Evolutionary conservation across 2,113 vertebrate genomes (phyloP).

Genomic region (Chaenocephalus aceratus): DNA sequence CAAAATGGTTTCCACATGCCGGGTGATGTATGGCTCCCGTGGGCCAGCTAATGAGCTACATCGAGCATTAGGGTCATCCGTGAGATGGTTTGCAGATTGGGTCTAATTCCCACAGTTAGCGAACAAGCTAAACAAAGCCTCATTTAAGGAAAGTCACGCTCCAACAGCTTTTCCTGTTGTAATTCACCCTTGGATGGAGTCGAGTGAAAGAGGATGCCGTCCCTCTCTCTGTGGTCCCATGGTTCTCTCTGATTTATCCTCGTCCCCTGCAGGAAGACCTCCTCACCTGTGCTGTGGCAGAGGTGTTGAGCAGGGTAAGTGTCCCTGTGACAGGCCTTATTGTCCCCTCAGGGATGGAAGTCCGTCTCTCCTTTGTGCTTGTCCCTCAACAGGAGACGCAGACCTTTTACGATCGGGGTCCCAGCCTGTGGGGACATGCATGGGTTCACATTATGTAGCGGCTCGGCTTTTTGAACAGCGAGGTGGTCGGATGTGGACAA

Average conservation of each 20-base stretch:
- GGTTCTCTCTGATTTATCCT: slow-evolving; percentile 43
- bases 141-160: slow-evolving; percentile 28
- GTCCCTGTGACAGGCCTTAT: slow-evolving; percentile 63
- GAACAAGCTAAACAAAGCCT: slow-evolving; percentile 46
- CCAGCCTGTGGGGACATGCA: slow-evolving; percentile 60
- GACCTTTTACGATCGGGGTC: slow-evolving; percentile 46
- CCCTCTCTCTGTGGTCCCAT: slow-evolving; percentile 25
- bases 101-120: slow-evolving; percentile 34
- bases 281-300: slow-evolving; percentile 49
- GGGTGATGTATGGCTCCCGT: slow-evolving; percentile 53
- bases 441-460: slow-evolving; percentile 22
- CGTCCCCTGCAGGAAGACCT: slow-evolving; percentile 44
- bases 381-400: slow-evolving; percentile 63
- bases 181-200: slow-evolving; percentile 31
- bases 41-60: slow-evolving; percentile 56
- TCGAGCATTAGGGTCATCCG: slow-evolving; percentile 8
- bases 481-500: slow-evolving; percentile 67
- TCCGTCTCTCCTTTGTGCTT: slow-evolving; percentile 56
- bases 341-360: slow-evolving; percentile 64
- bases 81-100: slow-evolving; percentile 49
- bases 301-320: slow-evolving; percentile 69
- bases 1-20: slow-evolving; percentile 66
- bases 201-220: slow-evolving; percentile 50
- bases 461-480: slow-evolving; percentile 53
- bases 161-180: slow-evolving; percentile 56